phyloP scores from a whole-genome alignment of 2,888 invertebrate species.

The Helicoverpa assulta region DNA sequence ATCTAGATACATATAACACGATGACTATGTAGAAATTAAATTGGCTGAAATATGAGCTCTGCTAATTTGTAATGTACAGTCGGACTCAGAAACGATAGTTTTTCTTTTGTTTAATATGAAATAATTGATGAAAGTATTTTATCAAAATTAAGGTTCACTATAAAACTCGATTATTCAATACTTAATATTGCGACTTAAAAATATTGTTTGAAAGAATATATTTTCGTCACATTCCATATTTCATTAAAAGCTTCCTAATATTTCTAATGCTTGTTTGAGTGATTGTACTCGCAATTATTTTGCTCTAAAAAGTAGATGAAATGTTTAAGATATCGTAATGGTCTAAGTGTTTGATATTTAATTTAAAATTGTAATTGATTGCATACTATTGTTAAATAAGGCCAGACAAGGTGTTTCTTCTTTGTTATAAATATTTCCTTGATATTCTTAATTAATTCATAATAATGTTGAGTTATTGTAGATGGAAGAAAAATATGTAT shows the following conservation, averaged over 20 bases:
- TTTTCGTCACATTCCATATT: no score
- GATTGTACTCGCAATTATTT: slow-evolving; percentile 52
- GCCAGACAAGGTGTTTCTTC: slow-evolving; percentile 1
- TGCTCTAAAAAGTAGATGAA: slow-evolving; percentile 52
- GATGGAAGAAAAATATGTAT: no score
- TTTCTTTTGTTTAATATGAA: neutral
- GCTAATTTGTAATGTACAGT: slow-evolving; percentile 12
- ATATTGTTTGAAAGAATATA: no score
- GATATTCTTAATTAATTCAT: neutral
- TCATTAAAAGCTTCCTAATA: neutral
- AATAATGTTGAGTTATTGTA: no score
- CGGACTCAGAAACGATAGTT: neutral
- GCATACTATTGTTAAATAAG: slow-evolving; percentile 15
- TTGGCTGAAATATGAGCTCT: slow-evolving; percentile 12
- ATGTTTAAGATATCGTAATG: slow-evolving; percentile 45
- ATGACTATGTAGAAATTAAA: slow-evolving; percentile 28
- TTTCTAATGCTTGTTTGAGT: neutral
- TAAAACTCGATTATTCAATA: no score
- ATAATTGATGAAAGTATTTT: no score
- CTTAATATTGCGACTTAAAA: no score
- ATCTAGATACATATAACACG: slow-evolving; percentile 13
- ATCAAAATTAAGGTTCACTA: no score
- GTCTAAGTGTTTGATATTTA: slow-evolving; percentile 24
- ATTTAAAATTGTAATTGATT: slow-evolving; percentile 45
- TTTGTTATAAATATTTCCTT: slow-evolving; percentile 11